Evolutionary conservation across 1,140 invertebrate species (phyloP).

Genomic region (Brachionus plicatilis): DNA sequence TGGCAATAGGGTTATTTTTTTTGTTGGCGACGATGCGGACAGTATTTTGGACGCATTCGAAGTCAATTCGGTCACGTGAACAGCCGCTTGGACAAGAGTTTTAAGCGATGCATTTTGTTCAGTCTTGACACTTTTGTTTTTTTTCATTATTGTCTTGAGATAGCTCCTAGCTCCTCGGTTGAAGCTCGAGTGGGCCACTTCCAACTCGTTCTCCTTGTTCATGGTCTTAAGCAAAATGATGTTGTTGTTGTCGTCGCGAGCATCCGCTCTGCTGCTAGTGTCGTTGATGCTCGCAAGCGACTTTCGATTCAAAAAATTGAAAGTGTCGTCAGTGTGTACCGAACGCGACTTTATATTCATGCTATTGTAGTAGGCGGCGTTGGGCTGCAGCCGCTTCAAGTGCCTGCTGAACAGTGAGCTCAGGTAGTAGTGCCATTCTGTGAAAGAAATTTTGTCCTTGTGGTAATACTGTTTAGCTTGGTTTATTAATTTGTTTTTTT

Average conservation of each 20-base stretch:
- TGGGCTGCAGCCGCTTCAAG: neutral
- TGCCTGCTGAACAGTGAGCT: neutral
- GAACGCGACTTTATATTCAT: neutral
- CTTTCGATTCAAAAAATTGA: neutral
- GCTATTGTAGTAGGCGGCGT: neutral
- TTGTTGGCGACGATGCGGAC: neutral
- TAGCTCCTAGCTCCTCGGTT: neutral
- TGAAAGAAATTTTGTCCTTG: constrained; percentile 16
- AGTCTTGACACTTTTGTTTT: neutral
- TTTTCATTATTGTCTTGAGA: constrained; percentile 20
- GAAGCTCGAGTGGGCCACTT: neutral
- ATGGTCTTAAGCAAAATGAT: neutral
- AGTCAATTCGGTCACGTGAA: constrained; percentile 2
- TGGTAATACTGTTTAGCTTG: neutral
- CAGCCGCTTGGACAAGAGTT: constrained; percentile 19
- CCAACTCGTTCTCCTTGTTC: constrained; percentile 16
- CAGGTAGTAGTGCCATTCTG: neutral
- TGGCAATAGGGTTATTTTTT: constrained; percentile 7
- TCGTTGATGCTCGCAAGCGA: neutral
- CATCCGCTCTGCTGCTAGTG: neutral
- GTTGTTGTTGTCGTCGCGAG: neutral
- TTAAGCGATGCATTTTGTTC: neutral
- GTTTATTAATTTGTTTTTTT: neutral
- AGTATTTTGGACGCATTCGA: constrained; percentile 10
- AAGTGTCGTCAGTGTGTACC: neutral